phyloP scores from a whole-genome alignment of 2,113 vertebrate genomes.

The Mirounga angustirostris region DNA sequence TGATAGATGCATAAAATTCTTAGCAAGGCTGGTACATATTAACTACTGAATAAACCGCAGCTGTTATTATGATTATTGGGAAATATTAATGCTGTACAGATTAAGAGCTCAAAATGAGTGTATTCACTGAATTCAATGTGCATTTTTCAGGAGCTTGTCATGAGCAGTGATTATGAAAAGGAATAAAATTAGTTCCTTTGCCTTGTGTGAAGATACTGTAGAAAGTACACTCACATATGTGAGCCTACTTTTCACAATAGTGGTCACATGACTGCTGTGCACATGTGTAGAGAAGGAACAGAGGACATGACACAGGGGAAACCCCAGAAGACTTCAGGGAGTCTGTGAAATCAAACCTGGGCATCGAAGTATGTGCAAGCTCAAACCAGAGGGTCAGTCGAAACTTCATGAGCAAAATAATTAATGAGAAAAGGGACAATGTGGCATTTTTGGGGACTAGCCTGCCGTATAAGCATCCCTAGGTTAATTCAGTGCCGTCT shows the following conservation, averaged over 20 bases:
- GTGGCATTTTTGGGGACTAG: neutral
- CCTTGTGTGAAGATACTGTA: neutral
- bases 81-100: conserved; percentile 64
- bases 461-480: neutral
- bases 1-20: neutral
- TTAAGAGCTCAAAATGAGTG: conserved; percentile 47
- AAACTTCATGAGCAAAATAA: neutral
- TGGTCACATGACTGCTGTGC: neutral
- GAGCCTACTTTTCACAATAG: neutral
- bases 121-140: conserved; percentile 47
- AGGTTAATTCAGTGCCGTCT: neutral
- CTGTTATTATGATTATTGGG: conserved; percentile 37
- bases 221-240: neutral
- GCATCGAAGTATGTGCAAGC: neutral
- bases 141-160: conserved; percentile 27
- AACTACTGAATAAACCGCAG: conserved; percentile 15
- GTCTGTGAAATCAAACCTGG: neutral
- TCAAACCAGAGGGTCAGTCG: neutral
- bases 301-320: neutral
- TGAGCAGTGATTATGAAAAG: conserved; percentile 18
- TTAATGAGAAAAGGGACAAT: neutral
- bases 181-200: conserved; percentile 13
- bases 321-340: neutral
- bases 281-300: neutral
- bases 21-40: neutral